Base-by-base conservation (phyloP, 2,797 vertebrate species). In the Dendrocincla tyrannina region DNA sequence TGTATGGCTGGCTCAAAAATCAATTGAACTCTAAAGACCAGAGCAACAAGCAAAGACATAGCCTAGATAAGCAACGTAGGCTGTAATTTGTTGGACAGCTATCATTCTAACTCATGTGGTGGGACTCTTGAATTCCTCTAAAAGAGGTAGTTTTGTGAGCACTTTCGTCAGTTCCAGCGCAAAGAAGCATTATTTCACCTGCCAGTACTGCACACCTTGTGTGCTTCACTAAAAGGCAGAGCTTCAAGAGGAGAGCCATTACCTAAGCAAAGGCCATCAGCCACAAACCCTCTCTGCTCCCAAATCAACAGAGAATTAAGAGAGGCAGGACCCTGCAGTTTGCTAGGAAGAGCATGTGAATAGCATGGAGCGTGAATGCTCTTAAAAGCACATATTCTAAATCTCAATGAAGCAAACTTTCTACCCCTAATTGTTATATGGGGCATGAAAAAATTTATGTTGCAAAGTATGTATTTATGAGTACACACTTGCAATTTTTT, bases 331-430 rank as follows among this genome's bases (percentile, higher is more conserved):
- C 0, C 2, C n/a, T 28, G 55, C 19, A 49, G 18, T 41, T 78
- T 66, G 4, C 55, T 22, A 50, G 35, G 39, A 59, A 32, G 32
- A 64, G 11, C 10, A 56, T 17, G 2, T 22, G 28, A 91, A 79
- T 3, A 47, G 46, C 28, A 39, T 4, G 37, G 49, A 56, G 3
- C 5, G 3, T 9, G 12, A 14, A n/a, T 52, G 25, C 1, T 12
- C n/a, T 69, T 63, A 62, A 62, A 79, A 10, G 5, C 17, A 53
- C 15, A 37, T 16, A 17, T 32, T 90, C 64, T 47, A 69, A 75
- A 75, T 58, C n/a, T 20, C 4, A 1, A 16, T 47, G 25, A 88
- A 88, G 24, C 10, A 62, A 86, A 55, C 28, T 75, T 84, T 42
- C 30, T 69, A 52, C 24, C 28, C 82, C 39, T 4, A 46, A 39